phyloP scores from a whole-genome alignment of 2,888 invertebrate species.

The Ethmia dodecea region DNA sequence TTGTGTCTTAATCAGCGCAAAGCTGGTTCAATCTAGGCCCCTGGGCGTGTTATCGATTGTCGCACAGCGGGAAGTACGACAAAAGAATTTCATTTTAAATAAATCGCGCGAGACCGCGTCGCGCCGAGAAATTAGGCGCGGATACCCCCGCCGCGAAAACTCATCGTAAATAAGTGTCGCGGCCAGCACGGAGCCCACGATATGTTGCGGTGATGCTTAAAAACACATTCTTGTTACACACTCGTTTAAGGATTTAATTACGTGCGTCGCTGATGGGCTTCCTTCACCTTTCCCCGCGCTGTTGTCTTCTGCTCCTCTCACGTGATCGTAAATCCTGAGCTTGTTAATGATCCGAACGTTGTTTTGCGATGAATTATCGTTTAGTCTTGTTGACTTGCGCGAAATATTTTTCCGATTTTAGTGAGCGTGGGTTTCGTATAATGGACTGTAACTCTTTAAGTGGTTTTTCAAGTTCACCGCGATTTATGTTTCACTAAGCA shows the following conservation, averaged over 20 bases:
- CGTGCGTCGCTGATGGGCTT: constrained; percentile 58
- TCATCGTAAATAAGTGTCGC: constrained; percentile 72
- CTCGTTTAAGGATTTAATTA: constrained; percentile 74
- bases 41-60: constrained; percentile 62
- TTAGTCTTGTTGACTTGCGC: constrained; percentile 59
- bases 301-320: constrained; percentile 25
- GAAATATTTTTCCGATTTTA: constrained; percentile 55
- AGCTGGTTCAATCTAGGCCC: constrained; percentile 57
- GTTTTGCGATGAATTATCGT: constrained; percentile 65
- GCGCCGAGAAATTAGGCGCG: constrained; percentile 71
- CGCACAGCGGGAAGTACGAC: constrained; percentile 64
- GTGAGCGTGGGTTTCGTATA: constrained; percentile 57
- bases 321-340: constrained; percentile 70
- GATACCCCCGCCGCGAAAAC: constrained; percentile 72
- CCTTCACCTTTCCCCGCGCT: constrained; percentile 27
- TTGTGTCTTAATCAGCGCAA: constrained; percentile 61
- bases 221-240: constrained; percentile 70
- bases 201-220: constrained; percentile 51
- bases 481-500: constrained; percentile 62
- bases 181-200: constrained; percentile 41
- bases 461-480: constrained; percentile 63
- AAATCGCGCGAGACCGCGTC: constrained; percentile 72
- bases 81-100: constrained; percentile 70
- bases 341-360: constrained; percentile 64
- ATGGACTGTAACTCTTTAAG: constrained; percentile 59